A percentile compares a stretch with the other conserved stretches of the same genome.
Conservation (phyloP, 2,888 invertebrate species). For the Cheilosia pagana region DNA sequence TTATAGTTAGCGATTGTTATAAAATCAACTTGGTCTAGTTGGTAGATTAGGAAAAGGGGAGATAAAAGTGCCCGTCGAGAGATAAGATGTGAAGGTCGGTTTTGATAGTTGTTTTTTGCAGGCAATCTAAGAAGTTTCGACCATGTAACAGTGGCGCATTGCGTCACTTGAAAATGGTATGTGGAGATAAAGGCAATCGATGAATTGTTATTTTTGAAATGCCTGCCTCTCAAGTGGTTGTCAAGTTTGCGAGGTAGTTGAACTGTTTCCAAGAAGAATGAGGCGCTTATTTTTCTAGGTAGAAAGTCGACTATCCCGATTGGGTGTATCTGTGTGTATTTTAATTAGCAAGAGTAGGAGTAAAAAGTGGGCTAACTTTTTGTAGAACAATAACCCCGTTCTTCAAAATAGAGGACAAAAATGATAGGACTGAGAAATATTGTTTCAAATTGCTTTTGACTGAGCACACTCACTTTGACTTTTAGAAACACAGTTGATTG, state of each 20-base stretch:
- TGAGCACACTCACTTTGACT: no score
- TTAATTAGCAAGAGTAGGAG: no score
- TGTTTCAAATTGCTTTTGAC: no score
- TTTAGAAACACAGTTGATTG: no score
- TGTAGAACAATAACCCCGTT: no score
- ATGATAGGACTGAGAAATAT: no score
- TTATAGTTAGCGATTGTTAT: conserved; percentile 23
- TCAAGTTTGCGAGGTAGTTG: neutral
- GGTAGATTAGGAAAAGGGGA: conserved; percentile 24
- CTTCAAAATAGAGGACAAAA: no score
- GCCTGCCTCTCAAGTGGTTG: neutral
- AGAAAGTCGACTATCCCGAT: no score
- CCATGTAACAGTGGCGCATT: neutral
- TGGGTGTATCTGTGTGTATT: no score
- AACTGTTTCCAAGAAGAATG: neutral
- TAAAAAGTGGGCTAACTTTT: no score
- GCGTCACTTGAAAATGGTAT: conserved; percentile 5
- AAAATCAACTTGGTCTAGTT: neutral
- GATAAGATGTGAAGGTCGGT: conserved; percentile 50
- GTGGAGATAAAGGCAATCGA: neutral
- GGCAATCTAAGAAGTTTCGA: neutral
- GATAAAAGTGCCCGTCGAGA: conserved; percentile 15
- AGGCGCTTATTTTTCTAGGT: no score
- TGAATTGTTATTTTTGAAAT: neutral
- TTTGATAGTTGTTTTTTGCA: conserved; percentile 15